Percentiles rank a stretch among this genome's conserved stretches.
phyloP scores from a whole-genome alignment of 2,888 invertebrate genomes.

The Odontocolon sp. region DNA sequence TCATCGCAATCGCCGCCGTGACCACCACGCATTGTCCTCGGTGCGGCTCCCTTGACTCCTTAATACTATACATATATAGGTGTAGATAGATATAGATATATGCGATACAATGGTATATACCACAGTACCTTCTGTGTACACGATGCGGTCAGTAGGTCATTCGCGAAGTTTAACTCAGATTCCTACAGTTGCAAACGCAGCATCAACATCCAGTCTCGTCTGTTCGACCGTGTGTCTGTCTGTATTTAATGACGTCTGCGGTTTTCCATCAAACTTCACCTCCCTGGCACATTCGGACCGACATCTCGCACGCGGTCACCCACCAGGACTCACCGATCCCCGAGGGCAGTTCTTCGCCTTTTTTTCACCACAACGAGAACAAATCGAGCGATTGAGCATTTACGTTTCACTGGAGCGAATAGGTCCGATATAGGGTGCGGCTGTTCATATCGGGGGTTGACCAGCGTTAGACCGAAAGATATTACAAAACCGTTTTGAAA shows the following conservation, averaged over 20 bases:
- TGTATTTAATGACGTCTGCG: slow-evolving; percentile 74
- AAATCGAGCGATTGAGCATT: slow-evolving; percentile 13
- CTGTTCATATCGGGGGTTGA: too few relatives aligned
- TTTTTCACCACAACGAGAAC: slow-evolving; percentile 19
- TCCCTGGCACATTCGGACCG: slow-evolving; percentile 36
- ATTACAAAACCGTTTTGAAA: too few relatives aligned
- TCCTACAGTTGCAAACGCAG: slow-evolving; percentile 25
- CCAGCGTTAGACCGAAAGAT: too few relatives aligned
- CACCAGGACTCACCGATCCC: not conserved
- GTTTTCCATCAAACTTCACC: slow-evolving; percentile 72
- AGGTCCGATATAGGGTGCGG: not conserved
- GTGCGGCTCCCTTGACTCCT: slow-evolving; percentile 36
- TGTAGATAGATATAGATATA: slow-evolving; percentile 5
- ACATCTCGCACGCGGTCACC: slow-evolving; percentile 60
- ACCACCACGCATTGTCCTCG: slow-evolving; percentile 65
- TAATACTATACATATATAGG: not conserved
- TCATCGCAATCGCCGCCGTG: slow-evolving; percentile 51
- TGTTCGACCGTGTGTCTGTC: slow-evolving; percentile 20
- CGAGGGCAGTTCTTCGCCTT: slow-evolving; percentile 5
- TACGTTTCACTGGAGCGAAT: not conserved
- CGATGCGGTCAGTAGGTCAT: slow-evolving; percentile 73
- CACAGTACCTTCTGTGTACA: slow-evolving; percentile 19
- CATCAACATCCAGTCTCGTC: slow-evolving; percentile 4
- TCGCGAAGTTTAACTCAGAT: slow-evolving; percentile 64
- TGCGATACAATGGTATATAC: not conserved